Evolutionary conservation across 2,113 vertebrate genomes (phyloP), one percentile per base, ranked within the genome.

Genomic region (Hemichromis elongatus): DNA sequence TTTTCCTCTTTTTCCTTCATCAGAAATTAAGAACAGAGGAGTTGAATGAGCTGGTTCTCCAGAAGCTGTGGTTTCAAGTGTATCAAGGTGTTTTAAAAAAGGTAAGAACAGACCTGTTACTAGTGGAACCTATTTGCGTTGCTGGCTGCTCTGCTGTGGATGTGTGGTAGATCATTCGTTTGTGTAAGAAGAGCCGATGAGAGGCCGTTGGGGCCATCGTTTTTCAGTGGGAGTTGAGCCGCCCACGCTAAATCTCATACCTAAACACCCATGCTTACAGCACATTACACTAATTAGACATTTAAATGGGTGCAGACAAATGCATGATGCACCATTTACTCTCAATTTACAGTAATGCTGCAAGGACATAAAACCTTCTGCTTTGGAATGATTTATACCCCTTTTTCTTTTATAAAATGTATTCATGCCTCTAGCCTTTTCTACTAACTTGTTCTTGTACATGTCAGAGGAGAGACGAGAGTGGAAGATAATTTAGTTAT

Each of bases 41-140:
- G 0, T 89, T 96, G 89, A 90, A 90, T 0, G 94, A 96, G 13
- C 81, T 78, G 9, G 89, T 97, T 6, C 96, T 98, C 79, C 95
- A 96, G 79, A 95, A 96, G 59, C 92, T 98, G 91, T 98, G 98
- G 98, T 95, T 97, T 84, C 93, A 93, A 5, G 82, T 97, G 84
- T 97, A 96, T 87, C 95, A 95, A 66, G 95, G 95, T 5, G 90
- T 96, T 0, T 91, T 97, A 45, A 95, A 97, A 92, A 96, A 93
- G 28, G 95, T 92, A 82, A 12, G 21, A 86, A n/a, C 40, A 63
- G 24, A 45, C 16, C 45, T 75, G 26, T 21, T 79, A 8, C 19
- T 73, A 16, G 8, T 18, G 54, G 9, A 40, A 33, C 18, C 5
- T 63, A 26, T 75, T 75, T 75, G 16, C 52, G 70, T 52, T 75